These are phyloP conservation scores for Stictonetta naevosa DNA, from an alignment of 2,113 vertebrate genomes.

Conservation along the genomic window DNA sequence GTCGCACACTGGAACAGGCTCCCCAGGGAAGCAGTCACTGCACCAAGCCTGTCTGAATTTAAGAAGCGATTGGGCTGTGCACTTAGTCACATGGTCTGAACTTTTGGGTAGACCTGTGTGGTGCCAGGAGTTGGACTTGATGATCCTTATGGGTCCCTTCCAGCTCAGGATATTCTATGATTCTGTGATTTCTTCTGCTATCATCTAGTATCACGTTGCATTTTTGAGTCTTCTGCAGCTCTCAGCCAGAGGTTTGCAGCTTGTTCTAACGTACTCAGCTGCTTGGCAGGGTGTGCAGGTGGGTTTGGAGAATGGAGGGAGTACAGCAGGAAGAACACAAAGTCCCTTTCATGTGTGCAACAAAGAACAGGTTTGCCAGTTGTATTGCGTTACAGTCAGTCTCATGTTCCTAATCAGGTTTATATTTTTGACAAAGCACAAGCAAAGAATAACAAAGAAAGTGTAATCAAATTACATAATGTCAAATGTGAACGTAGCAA, in stretches of 20 bases:
- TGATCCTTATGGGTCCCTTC: too few species aligned
- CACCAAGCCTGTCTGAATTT: too few species aligned
- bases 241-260: neutral
- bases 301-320: neutral
- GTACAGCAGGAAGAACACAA: neutral
- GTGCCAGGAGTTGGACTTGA: too few species aligned
- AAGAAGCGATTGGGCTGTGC: too few species aligned
- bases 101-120: too few species aligned
- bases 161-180: too few species aligned
- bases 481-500: neutral
- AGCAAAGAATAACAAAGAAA: neutral
- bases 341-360: neutral
- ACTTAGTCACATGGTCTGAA: too few species aligned
- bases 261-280: neutral
- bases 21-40: too few species aligned
- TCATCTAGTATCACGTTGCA: neutral
- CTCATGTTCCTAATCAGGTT: neutral
- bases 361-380: neutral
- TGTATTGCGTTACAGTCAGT: neutral
- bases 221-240: neutral
- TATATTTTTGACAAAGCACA: neutral
- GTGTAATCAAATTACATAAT: neutral
- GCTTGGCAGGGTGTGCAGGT: neutral
- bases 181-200: neutral
- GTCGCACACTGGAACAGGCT: too few species aligned